Conservation (phyloP, 2,888 invertebrate species). For the Apamea crenata region DNA sequence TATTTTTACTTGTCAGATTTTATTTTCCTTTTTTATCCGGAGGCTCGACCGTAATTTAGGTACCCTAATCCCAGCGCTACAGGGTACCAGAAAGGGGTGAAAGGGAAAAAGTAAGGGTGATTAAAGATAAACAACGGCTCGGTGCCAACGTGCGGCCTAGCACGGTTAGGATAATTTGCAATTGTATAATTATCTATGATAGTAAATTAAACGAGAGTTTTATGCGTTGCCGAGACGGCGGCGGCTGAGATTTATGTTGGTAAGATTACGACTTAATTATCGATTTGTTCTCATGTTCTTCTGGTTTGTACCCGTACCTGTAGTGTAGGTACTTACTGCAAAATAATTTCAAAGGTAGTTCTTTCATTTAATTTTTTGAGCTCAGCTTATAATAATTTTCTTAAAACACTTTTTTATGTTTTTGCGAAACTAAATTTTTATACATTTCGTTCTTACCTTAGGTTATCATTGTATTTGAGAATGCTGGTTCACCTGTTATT, state of each 20-base stretch:
- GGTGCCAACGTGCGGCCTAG: conserved; percentile 76
- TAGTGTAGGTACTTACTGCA: background rate
- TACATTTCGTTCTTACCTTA: too few species aligned
- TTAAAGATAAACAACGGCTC: conserved; percentile 88
- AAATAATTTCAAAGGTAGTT: background rate
- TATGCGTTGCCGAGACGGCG: conserved; percentile 66
- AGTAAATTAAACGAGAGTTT: conserved; percentile 82
- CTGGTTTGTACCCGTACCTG: background rate
- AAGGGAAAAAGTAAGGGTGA: conserved; percentile 85
- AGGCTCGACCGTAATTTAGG: conserved; percentile 81
- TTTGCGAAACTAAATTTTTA: too few species aligned
- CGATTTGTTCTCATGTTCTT: conserved; percentile 37
- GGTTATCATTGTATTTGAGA: too few species aligned
- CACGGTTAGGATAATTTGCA: conserved; percentile 84
- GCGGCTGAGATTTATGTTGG: conserved; percentile 73
- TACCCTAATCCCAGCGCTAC: conserved; percentile 81
- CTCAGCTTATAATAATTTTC: background rate
- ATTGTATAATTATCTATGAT: conserved; percentile 84
- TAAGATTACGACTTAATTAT: conserved; percentile 43
- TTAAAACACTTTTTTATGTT: background rate
- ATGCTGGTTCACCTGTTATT: too few species aligned
- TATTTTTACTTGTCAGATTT: conserved; percentile 68
- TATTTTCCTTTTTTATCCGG: conserved; percentile 70
- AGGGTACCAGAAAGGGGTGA: conserved; percentile 80
- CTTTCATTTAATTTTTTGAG: background rate